Evolutionary conservation across 53 echinoderm and acorn worm genomes (phyloP).

Genomic region (Apostichopus leukothele): DNA sequence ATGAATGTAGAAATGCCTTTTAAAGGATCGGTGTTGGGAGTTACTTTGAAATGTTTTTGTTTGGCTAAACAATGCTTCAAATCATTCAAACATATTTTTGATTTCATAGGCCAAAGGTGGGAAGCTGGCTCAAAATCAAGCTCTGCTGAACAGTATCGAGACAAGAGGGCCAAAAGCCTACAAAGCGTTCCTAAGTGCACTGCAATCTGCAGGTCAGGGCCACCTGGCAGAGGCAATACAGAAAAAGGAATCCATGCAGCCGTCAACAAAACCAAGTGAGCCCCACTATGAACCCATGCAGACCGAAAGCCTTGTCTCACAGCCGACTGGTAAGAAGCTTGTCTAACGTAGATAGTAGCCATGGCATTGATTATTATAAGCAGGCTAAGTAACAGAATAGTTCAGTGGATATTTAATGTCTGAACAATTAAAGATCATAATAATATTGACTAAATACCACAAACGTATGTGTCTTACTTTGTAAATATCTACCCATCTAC

Average conservation of each 20-base stretch:
- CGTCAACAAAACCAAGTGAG: neutral
- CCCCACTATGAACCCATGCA: constrained; percentile 31
- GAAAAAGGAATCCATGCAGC: neutral
- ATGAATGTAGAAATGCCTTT: too few relatives aligned
- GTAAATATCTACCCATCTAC: neutral
- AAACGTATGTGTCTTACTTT: too few relatives aligned
- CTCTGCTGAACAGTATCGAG: constrained; percentile 66
- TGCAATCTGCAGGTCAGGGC: constrained; percentile 63
- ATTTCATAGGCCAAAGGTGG: constrained; percentile 45
- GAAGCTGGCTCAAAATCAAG: constrained; percentile 51
- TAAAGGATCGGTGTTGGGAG: too few relatives aligned
- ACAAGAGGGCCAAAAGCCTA: constrained; percentile 84
- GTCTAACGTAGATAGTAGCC: too few relatives aligned
- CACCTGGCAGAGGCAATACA: constrained; percentile 54
- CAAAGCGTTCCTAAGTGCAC: constrained; percentile 55
- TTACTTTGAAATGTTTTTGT: too few relatives aligned
- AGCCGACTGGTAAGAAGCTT: neutral
- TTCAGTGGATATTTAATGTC: too few relatives aligned
- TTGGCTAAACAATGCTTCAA: too few relatives aligned
- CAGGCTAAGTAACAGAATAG: too few relatives aligned
- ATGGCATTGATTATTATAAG: too few relatives aligned
- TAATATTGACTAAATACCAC: too few relatives aligned
- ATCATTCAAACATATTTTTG: neutral
- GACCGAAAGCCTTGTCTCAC: neutral
- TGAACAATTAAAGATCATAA: too few relatives aligned